A percentile compares a stretch with the other conserved stretches of the same genome.
Conservation (phyloP, 30 jellyfish, hydroid and myxozoan genomes). For the Cassiopea andromeda region DNA sequence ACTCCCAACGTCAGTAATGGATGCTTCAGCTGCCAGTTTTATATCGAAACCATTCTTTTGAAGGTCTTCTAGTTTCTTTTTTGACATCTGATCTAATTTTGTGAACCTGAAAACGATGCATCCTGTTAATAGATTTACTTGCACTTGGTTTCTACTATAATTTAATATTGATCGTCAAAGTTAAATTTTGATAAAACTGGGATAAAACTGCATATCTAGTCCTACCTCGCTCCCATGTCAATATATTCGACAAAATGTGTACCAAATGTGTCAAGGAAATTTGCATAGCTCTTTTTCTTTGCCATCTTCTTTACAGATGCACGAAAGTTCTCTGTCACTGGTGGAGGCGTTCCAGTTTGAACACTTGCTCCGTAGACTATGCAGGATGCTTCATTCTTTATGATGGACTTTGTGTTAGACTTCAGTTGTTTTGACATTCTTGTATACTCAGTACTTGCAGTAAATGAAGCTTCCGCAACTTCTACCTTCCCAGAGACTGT, state of each 20-base stretch:
- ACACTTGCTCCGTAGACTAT: slow-evolving; percentile 44
- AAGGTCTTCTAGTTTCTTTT: slow-evolving; percentile 29
- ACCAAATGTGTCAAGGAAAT: slow-evolving; percentile 37
- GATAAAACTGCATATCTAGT: neutral
- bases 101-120: slow-evolving; percentile 10
- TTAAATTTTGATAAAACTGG: neutral
- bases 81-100: slow-evolving; percentile 37
- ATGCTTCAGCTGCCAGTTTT: slow-evolving; percentile 21
- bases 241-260: slow-evolving; percentile 42
- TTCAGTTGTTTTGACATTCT: slow-evolving; percentile 38
- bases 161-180: neutral
- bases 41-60: slow-evolving; percentile 48
- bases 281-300: neutral
- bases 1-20: slow-evolving; percentile 10
- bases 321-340: slow-evolving; percentile 27
- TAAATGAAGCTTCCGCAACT: slow-evolving; percentile 56
- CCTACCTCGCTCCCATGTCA: slow-evolving; percentile 66
- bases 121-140: neutral
- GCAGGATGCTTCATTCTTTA: slow-evolving; percentile 63
- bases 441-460: slow-evolving; percentile 68
- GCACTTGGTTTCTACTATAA: neutral
- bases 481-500: too few species aligned
- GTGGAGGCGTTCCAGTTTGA: slow-evolving; percentile 62
- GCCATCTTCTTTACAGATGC: slow-evolving; percentile 23
- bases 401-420: slow-evolving; percentile 47